Evolutionary conservation across 2,113 vertebrate species (phyloP).

Genomic region (Harpagus bidentatus): DNA sequence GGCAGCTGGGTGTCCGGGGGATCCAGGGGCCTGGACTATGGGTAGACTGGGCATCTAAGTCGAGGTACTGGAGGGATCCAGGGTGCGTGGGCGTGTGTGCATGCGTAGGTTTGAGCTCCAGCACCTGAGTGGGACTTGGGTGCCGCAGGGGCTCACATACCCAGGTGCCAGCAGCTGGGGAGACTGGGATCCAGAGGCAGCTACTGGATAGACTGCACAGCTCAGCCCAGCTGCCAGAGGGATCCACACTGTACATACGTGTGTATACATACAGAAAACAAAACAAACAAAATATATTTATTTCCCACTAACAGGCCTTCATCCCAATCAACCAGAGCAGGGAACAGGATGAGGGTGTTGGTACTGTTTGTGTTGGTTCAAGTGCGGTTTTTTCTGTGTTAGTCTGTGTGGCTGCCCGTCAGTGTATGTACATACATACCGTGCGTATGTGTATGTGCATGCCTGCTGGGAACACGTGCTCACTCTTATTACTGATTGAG

Average conservation of each 20-base stretch:
- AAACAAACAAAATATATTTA: not conserved
- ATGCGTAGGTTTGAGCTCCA: not conserved
- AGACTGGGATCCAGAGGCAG: not conserved
- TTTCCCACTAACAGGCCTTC: not conserved
- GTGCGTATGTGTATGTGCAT: accelerated
- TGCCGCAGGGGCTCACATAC: not conserved
- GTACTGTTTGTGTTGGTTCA: not conserved
- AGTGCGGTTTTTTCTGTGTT: not conserved
- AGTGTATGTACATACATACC: not conserved
- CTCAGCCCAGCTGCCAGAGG: not conserved
- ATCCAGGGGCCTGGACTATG: not conserved
- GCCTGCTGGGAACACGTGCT: accelerated
- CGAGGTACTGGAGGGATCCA: not conserved
- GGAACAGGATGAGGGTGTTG: not conserved
- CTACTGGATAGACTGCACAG: not conserved
- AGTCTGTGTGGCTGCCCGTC: not conserved
- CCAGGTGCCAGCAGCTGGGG: not conserved
- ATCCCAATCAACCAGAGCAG: not conserved
- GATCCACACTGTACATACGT: not conserved
- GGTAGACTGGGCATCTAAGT: not conserved
- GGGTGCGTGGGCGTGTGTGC: no score
- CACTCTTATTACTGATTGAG: not conserved
- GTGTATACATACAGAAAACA: accelerated
- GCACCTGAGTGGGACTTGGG: not conserved
- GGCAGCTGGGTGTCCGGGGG: not conserved